Evolutionary conservation across 2,113 vertebrate species (phyloP), one percentile per base, ranked within the genome.

Genomic region (Chunga burmeisteri): DNA sequence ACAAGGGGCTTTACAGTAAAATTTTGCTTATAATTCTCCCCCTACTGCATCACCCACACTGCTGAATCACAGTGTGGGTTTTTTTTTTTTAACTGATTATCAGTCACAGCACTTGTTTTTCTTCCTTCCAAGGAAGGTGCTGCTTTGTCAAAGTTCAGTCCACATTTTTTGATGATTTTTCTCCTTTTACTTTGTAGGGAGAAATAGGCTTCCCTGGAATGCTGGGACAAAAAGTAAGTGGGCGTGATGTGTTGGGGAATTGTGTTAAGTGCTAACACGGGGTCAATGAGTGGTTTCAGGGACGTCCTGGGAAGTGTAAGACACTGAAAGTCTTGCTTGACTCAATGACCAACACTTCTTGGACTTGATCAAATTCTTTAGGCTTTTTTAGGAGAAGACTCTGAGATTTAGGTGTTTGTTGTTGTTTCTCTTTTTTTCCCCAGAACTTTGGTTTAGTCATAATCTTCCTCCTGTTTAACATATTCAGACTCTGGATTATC

Each of bases 181-280:
- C 14, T 96, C 34, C 88, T 88, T 97, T 91, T 30, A 95, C 53
- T 97, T 97, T 90, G 30, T 95, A 99, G 99, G 99, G 99, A 71
- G 98, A 98, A 79, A 99, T 98, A 94, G 99, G 99, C 68, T 98
- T 99, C 92, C 98, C 99, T 90, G 99, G 99, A 97, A 99, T 99
- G 99, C 97, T 99, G 94, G 99, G 99, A 84, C 99, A 99, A 96
- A 99, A 99, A 97, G 99, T 99, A 94, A 98, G 98, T 96, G 71
- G 17, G 29, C 3, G 1, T 52, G 14, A 66, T 56, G 10, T 50
- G 4, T 2, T 59, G 27, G 46, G 53, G 34, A 63, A 29, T 29
- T 75, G 52, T 84, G 40, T 26, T 72, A 65, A 89, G 22, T 58
- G 38, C 15, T 82, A 29, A 26, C 58, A 36, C 5, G 36, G 21